These are phyloP conservation scores for Trichogramma evanescens DNA, from an alignment of 2,888 invertebrate species.

Conservation along the genomic window DNA sequence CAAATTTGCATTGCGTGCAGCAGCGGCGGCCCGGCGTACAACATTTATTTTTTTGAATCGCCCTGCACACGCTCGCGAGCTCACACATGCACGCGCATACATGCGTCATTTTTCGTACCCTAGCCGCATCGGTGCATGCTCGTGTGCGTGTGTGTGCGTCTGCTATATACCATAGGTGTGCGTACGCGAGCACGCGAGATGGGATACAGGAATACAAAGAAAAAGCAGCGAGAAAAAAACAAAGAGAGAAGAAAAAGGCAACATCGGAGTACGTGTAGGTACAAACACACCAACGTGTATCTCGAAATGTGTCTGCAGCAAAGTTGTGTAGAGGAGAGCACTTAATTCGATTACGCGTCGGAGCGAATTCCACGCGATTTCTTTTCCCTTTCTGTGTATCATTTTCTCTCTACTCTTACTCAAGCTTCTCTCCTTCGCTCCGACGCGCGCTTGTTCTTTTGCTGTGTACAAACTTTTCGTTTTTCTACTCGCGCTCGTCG, in stretches of 20 bases:
- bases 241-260: not conserved
- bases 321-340: constrained; percentile 15
- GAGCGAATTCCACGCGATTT: constrained; percentile 25
- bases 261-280: not conserved
- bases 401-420: constrained; percentile 24
- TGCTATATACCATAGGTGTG: too few relatives aligned
- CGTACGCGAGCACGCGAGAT: not conserved
- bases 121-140: too few relatives aligned
- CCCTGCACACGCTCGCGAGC: too few relatives aligned
- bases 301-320: not conserved
- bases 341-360: constrained; percentile 35
- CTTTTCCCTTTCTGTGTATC: constrained; percentile 18
- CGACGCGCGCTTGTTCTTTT: not conserved
- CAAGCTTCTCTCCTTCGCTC: constrained; percentile 7
- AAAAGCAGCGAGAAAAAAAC: not conserved
- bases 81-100: too few relatives aligned
- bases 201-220: not conserved
- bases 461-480: too few relatives aligned
- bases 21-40: too few relatives aligned
- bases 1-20: too few relatives aligned
- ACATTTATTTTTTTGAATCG: too few relatives aligned
- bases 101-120: too few relatives aligned
- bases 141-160: too few relatives aligned
- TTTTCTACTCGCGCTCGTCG: too few relatives aligned
- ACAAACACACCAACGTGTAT: not conserved